Evolutionary conservation across 2,113 vertebrate genomes (phyloP), one percentile per base, ranked within the genome.

Genomic region (Tor tambroides): DNA sequence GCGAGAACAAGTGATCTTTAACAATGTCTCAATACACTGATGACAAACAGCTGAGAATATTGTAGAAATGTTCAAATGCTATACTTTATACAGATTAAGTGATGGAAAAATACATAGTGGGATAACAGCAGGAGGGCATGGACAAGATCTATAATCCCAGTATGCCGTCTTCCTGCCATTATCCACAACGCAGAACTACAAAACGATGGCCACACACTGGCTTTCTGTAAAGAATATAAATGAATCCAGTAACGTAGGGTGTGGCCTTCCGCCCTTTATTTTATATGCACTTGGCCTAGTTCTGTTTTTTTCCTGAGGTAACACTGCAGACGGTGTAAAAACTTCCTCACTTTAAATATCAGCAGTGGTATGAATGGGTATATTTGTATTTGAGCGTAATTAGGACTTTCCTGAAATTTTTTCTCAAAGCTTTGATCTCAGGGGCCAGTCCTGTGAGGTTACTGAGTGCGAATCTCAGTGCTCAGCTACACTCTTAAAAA

Each of bases 91-190:
- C 28, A 7, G 4, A 51, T 79, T 84, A 85, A 30, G 23, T 51
- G 78, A 78, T 63, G 63, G 78, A 85, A 85, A 87, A 79, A 23
- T 9, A 74, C 72, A 83, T 59, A 41, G 41, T 54, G 32, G 83
- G n/a, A 88, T 80, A 80, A 79, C 85, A 56, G 84, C 63, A 80
- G 86, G 84, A 88, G 87, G 43, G 85, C 74, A 84, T 80, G 30
- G 86, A 83, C 72, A 19, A 80, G 78, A 86, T 80, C 74, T 56
- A 89, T 87, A 69, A 74, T 85, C 89, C 79, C 86, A 88, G 86
- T 87, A 43, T 84, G 89, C 21, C 11, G 75, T 71, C 80, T 89
- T 89, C 89, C 89, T 89, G 54, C 80, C 21, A 89, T 89, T 86
- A 72, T 85, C 86, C 61, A 79, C 3, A 87, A 67, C 17, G 30